Percentiles rank a stretch among this genome's conserved stretches.
These are phyloP conservation scores for Tetragnatha montana DNA, from an alignment of 2,888 invertebrate genomes.

Conservation along the genomic window DNA sequence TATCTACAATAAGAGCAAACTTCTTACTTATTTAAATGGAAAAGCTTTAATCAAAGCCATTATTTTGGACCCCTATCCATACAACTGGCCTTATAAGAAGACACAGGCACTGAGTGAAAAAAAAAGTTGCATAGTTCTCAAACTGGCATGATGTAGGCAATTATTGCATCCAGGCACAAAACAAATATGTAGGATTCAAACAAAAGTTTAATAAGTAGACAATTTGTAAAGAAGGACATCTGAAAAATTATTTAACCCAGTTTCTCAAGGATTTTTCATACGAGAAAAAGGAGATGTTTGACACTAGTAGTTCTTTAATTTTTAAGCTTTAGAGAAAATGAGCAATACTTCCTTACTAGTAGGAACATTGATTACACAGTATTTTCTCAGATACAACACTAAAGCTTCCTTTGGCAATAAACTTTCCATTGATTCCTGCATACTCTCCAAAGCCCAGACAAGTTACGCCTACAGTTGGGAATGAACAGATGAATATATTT, in stretches of 20 bases:
- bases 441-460: background rate
- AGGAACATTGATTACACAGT: no score
- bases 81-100: background rate
- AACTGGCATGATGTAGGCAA: background rate
- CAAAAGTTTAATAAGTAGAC: no score
- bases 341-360: no score
- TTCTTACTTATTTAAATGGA: background rate
- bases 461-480: background rate
- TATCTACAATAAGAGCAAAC: background rate
- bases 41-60: background rate
- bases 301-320: no score
- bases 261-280: no score
- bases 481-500: background rate
- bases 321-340: no score
- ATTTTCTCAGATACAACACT: no score
- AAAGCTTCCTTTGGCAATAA: no score
- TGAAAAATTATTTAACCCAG: no score
- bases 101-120: conserved; percentile 56
- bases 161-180: background rate
- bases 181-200: background rate
- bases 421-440: background rate
- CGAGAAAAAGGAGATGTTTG: no score
- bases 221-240: no score
- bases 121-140: conserved; percentile 46
- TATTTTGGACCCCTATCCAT: background rate